Percentiles rank a stretch among this genome's conserved stretches.
These are phyloP conservation scores for Geotrupes spiniger DNA, from an alignment of 2,888 invertebrate genomes.

Conservation along the genomic window DNA sequence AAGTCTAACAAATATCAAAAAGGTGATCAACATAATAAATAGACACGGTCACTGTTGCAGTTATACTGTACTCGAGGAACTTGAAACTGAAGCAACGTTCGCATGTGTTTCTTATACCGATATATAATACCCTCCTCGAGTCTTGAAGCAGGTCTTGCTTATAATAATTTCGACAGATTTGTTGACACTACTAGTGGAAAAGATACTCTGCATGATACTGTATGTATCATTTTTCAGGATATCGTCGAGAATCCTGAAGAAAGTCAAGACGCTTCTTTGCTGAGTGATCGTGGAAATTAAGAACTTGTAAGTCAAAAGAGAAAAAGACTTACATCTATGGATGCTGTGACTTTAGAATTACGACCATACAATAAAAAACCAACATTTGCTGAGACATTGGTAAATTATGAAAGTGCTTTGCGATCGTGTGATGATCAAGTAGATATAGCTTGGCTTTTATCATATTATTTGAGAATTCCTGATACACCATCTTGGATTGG, in stretches of 20 bases:
- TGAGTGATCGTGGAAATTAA: not conserved
- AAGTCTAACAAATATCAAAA: slow-evolving; percentile 32
- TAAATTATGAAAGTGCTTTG: too few relatives aligned
- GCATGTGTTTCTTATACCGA: slow-evolving; percentile 6
- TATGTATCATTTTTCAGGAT: not conserved
- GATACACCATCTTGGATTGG: slow-evolving; percentile 34
- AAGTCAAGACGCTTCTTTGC: too few relatives aligned
- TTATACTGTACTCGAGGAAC: slow-evolving; percentile 37
- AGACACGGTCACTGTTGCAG: slow-evolving; percentile 36
- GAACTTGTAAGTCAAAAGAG: too few relatives aligned
- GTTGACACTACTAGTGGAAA: too few relatives aligned
- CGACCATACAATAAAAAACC: too few relatives aligned
- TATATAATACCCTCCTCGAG: not conserved
- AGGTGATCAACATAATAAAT: slow-evolving; percentile 35
- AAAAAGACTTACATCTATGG: not conserved
- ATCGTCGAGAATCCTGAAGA: not conserved
- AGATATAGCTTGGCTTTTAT: slow-evolving; percentile 21
- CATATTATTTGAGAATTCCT: slow-evolving; percentile 19
- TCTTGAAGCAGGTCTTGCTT: not conserved
- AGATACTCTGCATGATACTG: not conserved
- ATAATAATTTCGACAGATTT: too few relatives aligned
- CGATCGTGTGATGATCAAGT: too few relatives aligned
- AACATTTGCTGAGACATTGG: too few relatives aligned
- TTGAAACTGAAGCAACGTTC: slow-evolving; percentile 34
- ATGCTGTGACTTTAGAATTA: too few relatives aligned